phyloP scores from a whole-genome alignment of 2,113 vertebrate species.

The Crotalus horridus region DNA sequence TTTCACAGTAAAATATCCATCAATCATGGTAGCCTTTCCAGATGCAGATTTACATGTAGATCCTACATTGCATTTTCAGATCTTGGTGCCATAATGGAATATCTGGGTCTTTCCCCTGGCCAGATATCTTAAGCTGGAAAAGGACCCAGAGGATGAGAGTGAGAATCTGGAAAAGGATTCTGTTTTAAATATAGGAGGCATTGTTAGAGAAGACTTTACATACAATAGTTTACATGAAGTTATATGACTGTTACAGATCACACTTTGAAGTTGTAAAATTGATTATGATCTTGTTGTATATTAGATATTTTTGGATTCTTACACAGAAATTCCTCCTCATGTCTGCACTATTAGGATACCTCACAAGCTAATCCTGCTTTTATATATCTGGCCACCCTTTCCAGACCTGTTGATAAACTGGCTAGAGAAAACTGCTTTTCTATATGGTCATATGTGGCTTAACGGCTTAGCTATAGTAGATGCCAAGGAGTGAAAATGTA shows the following conservation, averaged over 20 bases:
- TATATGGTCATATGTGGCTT: background rate
- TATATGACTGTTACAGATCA: background rate
- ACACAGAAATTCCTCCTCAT: background rate
- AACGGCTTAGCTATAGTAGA: background rate
- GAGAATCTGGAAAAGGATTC: background rate
- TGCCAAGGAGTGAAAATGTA: background rate
- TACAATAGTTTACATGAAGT: background rate
- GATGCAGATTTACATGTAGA: background rate
- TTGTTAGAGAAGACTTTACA: background rate
- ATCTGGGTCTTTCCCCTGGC: background rate
- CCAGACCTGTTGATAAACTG: background rate
- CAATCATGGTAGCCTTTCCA: conserved; percentile 27
- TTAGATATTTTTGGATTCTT: background rate
- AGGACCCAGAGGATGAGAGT: background rate
- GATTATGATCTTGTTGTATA: background rate
- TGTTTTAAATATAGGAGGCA: background rate
- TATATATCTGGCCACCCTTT: background rate
- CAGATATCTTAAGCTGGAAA: background rate
- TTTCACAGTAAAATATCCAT: conserved; percentile 33
- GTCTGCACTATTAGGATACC: background rate
- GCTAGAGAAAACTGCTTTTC: background rate
- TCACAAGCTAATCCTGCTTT: background rate
- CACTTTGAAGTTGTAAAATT: background rate
- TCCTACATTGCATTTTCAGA: background rate
- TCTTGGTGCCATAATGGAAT: background rate